phyloP scores from a whole-genome alignment of 1,140 invertebrate species.

The Plodia interpunctella region DNA sequence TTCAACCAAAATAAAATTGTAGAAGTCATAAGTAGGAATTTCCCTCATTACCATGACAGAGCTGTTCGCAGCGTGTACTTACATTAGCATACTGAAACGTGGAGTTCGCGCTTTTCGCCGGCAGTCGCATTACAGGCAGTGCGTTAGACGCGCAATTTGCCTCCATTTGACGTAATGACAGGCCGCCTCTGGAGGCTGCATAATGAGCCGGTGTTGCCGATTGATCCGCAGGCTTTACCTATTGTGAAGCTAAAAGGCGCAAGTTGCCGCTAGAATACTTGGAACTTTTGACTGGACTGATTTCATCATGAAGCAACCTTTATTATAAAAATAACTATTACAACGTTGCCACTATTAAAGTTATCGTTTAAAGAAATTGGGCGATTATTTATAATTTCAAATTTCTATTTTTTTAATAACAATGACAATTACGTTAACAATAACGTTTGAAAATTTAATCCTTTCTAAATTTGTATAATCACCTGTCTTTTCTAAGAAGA shows the following conservation, averaged over 20 bases:
- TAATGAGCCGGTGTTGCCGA: conserved; percentile 59
- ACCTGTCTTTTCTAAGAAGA: no score
- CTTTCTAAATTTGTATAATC: no score
- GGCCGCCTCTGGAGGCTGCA: conserved; percentile 63
- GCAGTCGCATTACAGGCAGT: conserved; percentile 54
- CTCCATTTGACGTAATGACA: conserved; percentile 74
- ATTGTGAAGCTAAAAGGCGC: conserved; percentile 1
- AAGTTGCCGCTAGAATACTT: conserved; percentile 14
- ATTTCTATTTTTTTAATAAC: no score
- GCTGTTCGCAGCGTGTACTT: conserved; percentile 1
- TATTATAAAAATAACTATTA: no score
- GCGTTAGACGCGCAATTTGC: conserved; percentile 74
- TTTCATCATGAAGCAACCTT: no score
- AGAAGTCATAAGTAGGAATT: neutral
- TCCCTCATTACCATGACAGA: conserved; percentile 36
- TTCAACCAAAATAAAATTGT: neutral
- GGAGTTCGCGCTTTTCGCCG: conserved; percentile 46
- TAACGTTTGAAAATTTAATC: no score
- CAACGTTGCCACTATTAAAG: no score
- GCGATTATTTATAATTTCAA: no score
- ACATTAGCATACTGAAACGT: conserved; percentile 38
- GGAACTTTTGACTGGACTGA: no score
- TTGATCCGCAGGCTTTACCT: conserved; percentile 35
- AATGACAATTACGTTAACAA: no score
- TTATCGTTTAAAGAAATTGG: no score